Conservation (phyloP, 2,888 invertebrate genomes). For the Perizoma flavofasciatum region DNA sequence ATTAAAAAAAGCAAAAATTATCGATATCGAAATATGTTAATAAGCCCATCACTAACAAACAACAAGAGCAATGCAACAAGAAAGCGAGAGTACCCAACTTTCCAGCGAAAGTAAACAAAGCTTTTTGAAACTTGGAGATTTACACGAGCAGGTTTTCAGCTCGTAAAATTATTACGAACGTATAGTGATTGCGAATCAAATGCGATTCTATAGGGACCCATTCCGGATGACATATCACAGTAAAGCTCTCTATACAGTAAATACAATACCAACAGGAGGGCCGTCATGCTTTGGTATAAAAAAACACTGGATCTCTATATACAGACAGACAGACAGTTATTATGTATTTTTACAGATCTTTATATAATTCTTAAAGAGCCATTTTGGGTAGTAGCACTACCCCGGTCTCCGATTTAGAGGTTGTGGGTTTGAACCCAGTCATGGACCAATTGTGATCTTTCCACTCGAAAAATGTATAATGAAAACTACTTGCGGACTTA, state of each 20-base stretch:
- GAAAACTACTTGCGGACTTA: too few relatives aligned
- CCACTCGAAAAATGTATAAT: too few relatives aligned
- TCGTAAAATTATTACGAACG: constrained; percentile 34
- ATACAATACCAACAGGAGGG: not conserved
- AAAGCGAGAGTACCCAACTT: constrained; percentile 41
- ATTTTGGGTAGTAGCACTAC: too few relatives aligned
- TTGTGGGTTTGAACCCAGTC: too few relatives aligned
- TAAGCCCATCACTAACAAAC: constrained; percentile 30
- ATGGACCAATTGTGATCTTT: too few relatives aligned
- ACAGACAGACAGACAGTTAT: too few relatives aligned
- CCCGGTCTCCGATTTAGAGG: too few relatives aligned
- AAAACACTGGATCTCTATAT: too few relatives aligned
- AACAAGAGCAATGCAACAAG: constrained; percentile 42
- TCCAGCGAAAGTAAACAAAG: constrained; percentile 35
- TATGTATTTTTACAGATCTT: too few relatives aligned
- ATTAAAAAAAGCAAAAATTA: not conserved
- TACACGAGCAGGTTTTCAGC: constrained; percentile 31
- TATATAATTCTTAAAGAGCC: too few relatives aligned
- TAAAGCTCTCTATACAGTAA: not conserved
- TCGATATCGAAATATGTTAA: constrained; percentile 16
- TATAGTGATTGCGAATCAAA: constrained; percentile 29
- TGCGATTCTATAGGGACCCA: constrained; percentile 25
- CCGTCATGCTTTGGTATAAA: too few relatives aligned
- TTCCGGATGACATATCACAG: constrained; percentile 17
- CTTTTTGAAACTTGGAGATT: constrained; percentile 35